Evolutionary conservation across 2,888 invertebrate species (phyloP), one percentile per base, ranked within the genome.

Genomic region (Dryococelus australis): DNA sequence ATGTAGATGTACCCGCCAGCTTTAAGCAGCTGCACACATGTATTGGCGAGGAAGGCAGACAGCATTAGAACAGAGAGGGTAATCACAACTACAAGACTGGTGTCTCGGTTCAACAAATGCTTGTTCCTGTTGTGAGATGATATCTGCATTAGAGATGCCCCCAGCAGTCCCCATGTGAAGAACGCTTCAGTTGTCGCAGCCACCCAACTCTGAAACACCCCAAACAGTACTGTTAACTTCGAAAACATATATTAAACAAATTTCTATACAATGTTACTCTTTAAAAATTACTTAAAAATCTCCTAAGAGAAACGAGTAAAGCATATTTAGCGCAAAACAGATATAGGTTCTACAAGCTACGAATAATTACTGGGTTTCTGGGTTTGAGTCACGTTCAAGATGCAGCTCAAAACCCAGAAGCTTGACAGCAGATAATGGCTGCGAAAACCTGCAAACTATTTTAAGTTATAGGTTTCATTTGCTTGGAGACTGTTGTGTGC

Each of bases 131-230:
- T 88, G 92, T 96, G 96, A 88, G 96, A 96, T 26, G 96, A 95
- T 88, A 96, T 94, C 92, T 97, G 97, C 96, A 97, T 97, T 87
- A 96, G 94, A 88, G 96, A 96, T 0, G 96, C 96, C 16, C 97
- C 97, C 43, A 98, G 93, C 13, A 98, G 92, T 1, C 97, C 97
- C 98, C 98, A 97, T 0, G 97, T 97, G 86, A 98, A 94, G 91
- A 98, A 98, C 0, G 96, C 96, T 92, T 98, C 98, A 91, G 97
- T 96, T 27, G 97, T 96, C 0, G 98, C 98, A 0, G 98, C 97
- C 43, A 96, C 94, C 98, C 98, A 98, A 90, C 97, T 96, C 95
- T 97, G 93, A 24, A 94, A 89, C 85, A 87, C 53, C 24, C 86
- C n/a, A 43, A 88, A 35, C 35, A 35, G 35, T n/a, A 87, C 5